A percentile compares a stretch with the other conserved stretches of the same genome.
phyloP scores from a whole-genome alignment of 2,113 vertebrate species.

The Scolopax mira region DNA sequence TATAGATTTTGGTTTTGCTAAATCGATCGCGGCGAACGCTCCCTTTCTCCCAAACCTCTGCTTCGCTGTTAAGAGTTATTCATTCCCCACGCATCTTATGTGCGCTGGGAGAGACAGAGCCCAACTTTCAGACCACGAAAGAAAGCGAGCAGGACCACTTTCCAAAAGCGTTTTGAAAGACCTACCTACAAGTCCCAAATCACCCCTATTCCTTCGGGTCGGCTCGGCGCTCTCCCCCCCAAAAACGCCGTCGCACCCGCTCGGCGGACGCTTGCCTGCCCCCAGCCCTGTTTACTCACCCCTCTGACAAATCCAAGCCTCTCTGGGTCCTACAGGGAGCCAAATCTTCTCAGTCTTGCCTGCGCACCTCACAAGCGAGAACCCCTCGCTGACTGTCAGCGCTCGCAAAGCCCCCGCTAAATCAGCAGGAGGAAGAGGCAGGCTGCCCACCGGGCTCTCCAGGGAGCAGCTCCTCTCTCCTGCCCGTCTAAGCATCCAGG shows the following conservation, averaged over 20 bases:
- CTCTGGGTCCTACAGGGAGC: background rate
- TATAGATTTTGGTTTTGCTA: background rate
- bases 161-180: background rate
- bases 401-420: background rate
- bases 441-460: background rate
- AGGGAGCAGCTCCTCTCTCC: background rate
- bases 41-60: background rate
- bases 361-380: background rate
- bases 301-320: background rate
- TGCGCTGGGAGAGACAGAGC: background rate
- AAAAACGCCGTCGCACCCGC: background rate
- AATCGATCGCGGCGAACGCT: background rate
- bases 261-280: background rate
- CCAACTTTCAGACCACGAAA: background rate
- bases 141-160: background rate
- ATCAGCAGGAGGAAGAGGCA: background rate
- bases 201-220: background rate
- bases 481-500: background rate
- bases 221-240: background rate
- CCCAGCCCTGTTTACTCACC: background rate
- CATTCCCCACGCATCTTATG: background rate
- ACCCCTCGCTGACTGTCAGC: background rate
- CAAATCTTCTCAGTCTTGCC: background rate
- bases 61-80: background rate
- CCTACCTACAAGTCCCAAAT: fast-evolving